Conservation (phyloP, 1,140 invertebrate genomes). For the Penaeus japonicus region DNA sequence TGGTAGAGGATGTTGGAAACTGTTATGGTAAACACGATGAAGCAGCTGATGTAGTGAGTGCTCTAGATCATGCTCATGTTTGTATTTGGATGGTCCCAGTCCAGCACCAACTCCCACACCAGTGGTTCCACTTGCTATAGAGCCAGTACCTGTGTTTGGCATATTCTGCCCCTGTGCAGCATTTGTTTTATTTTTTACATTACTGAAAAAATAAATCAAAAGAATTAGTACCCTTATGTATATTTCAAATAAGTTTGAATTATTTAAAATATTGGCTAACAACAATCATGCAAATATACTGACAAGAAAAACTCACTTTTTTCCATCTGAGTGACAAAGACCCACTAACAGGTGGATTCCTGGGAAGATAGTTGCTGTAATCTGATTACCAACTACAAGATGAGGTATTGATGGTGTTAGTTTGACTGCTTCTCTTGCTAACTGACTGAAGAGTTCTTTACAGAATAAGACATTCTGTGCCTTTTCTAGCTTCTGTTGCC, state of each 20-base stretch:
- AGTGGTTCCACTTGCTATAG: neutral
- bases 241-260: neutral
- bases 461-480: conserved; percentile 98
- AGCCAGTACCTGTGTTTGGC: neutral
- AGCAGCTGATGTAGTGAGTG: conserved; percentile 94
- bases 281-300: neutral
- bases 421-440: conserved; percentile 94
- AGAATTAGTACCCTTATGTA: neutral
- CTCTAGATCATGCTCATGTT: conserved; percentile 95
- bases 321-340: conserved; percentile 65
- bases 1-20: conserved; percentile 91
- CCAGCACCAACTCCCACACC: conserved; percentile 62
- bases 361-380: conserved; percentile 92
- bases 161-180: too few species aligned
- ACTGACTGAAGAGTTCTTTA: conserved; percentile 94
- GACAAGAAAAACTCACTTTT: conserved; percentile 36
- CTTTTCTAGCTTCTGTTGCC: conserved; percentile 94
- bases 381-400: conserved; percentile 96
- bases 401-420: conserved; percentile 91
- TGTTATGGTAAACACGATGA: conserved; percentile 89
- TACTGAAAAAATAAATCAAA: too few species aligned
- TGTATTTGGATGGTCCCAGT: conserved; percentile 62
- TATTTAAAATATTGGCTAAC: neutral
- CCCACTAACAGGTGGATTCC: conserved; percentile 82
- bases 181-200: too few species aligned